These are phyloP conservation scores for Chaetura pelagica DNA, from an alignment of 2,113 vertebrate genomes.

Conservation along the genomic window DNA sequence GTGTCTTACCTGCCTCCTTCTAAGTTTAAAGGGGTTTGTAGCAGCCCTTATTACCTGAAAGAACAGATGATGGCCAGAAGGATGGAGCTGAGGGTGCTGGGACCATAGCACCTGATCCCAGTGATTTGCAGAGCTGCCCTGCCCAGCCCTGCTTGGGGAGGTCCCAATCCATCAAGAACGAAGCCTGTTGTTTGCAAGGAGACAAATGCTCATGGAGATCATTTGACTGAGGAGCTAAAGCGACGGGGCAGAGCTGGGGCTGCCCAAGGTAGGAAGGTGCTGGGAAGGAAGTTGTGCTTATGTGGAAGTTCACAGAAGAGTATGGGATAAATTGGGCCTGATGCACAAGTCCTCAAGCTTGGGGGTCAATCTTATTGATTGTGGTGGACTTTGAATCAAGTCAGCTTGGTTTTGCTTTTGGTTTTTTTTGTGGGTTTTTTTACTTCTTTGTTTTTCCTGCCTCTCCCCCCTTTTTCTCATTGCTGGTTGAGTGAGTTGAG, in stretches of 20 bases:
- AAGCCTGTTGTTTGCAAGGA: neutral
- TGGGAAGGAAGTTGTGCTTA: neutral
- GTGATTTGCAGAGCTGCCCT: neutral
- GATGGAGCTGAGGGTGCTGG: neutral
- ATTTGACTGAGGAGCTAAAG: neutral
- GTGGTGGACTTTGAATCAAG: neutral
- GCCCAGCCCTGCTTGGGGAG: neutral
- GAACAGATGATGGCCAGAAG: neutral
- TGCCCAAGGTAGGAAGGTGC: neutral
- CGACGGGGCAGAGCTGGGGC: neutral
- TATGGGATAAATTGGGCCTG: neutral
- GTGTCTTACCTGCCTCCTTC: neutral
- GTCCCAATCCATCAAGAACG: fast-evolving
- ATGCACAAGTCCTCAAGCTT: neutral
- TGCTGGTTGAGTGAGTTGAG: neutral
- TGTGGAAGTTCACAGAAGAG: neutral
- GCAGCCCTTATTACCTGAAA: neutral
- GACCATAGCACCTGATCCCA: fast-evolving
- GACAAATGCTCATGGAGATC: neutral
- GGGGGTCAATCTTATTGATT: neutral
- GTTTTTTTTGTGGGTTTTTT: neutral
- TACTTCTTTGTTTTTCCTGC: fast-evolving
- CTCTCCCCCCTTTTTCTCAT: neutral
- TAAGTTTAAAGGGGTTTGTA: neutral
- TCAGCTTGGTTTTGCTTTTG: neutral